Percentiles rank a stretch among this genome's conserved stretches.
phyloP scores from a whole-genome alignment of 2,888 invertebrate genomes.

The Auanema sp. region DNA sequence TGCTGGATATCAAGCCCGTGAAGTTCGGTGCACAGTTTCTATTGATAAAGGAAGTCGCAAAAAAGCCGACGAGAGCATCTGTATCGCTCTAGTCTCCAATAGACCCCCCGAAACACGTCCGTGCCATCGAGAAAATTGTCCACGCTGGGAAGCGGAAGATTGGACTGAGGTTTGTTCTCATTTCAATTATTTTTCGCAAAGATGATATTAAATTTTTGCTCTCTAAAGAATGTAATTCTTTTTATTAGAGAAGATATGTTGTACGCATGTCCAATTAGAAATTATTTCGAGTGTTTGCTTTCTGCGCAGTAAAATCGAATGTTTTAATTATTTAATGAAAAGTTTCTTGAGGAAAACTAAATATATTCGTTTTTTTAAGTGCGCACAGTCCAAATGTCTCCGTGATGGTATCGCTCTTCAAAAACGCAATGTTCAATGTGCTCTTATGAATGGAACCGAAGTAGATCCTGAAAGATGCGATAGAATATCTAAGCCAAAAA shows the following conservation, averaged over 20 bases:
- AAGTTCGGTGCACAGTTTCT: constrained; percentile 25
- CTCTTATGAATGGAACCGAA: constrained; percentile 67
- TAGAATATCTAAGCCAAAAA: constrained; percentile 76
- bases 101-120: constrained; percentile 53
- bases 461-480: constrained; percentile 74
- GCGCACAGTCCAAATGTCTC: constrained; percentile 66
- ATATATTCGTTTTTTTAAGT: constrained; percentile 19
- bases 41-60: constrained; percentile 25
- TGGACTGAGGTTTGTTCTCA: constrained; percentile 47
- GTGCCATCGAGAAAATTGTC: constrained; percentile 52
- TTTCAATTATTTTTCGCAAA: background rate
- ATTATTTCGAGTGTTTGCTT: too few species aligned
- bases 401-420: constrained; percentile 79
- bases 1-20: constrained; percentile 43
- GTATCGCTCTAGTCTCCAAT: constrained; percentile 28
- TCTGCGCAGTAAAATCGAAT: too few species aligned
- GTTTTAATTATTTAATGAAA: too few species aligned
- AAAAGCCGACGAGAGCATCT: constrained; percentile 36
- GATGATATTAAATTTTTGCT: too few species aligned
- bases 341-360: background rate
- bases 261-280: too few species aligned
- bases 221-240: too few species aligned
- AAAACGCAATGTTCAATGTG: constrained; percentile 74
- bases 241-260: too few species aligned
- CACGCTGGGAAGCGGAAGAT: constrained; percentile 54